A percentile compares a stretch with the other conserved stretches of the same genome.
Conservation (phyloP, 2,113 vertebrate species). For the Myotis yumanensis region DNA sequence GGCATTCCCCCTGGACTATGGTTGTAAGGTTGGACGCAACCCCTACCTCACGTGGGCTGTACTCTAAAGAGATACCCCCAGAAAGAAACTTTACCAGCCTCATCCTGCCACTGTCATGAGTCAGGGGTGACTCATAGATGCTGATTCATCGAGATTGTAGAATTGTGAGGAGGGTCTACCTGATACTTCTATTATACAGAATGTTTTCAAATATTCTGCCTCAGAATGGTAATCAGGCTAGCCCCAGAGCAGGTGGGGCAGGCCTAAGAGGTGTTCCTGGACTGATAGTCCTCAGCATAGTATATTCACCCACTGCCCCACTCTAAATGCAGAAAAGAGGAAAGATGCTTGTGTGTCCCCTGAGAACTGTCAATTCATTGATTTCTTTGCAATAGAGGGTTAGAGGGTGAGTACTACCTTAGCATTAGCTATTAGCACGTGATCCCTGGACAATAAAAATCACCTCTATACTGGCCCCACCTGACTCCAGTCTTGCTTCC, state of each 20-base stretch:
- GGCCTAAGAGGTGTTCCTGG: neutral
- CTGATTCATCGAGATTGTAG: neutral
- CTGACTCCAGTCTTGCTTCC: neutral
- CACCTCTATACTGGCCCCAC: neutral
- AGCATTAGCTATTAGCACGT: neutral
- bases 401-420: neutral
- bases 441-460: neutral
- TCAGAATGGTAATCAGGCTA: neutral
- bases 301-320: neutral
- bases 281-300: neutral
- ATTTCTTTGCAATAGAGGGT: neutral
- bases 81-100: neutral
- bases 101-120: neutral
- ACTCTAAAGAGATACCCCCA: neutral
- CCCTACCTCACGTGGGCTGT: neutral
- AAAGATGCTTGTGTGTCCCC: neutral
- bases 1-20: neutral
- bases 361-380: neutral
- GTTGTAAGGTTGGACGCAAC: neutral
- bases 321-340: neutral
- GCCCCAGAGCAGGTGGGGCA: neutral
- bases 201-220: neutral
- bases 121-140: neutral
- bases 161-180: neutral
- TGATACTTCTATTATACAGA: neutral